Evolutionary conservation across 2,797 vertebrate species (phyloP).

Genomic region (Acrocephalus scirpaceus): DNA sequence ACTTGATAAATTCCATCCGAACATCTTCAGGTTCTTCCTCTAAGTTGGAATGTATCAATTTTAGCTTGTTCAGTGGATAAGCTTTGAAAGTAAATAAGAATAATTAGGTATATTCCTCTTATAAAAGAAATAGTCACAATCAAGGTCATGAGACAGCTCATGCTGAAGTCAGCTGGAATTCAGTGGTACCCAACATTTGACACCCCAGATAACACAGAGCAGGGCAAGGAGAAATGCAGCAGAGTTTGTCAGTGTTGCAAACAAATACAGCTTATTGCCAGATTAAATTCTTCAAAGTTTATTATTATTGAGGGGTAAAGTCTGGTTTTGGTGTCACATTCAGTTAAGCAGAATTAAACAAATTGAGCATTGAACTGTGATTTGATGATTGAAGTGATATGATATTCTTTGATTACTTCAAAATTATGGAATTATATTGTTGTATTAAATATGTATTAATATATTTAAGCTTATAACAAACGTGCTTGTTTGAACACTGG

Average conservation of each 20-base stretch:
- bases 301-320: not conserved
- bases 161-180: not conserved
- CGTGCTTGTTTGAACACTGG: not conserved
- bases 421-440: not conserved
- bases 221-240: not conserved
- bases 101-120: not conserved
- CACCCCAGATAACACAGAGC: not conserved
- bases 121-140: not conserved
- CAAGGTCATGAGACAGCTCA: not conserved
- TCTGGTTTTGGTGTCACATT: not conserved
- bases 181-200: not conserved
- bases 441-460: not conserved
- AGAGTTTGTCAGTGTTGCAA: not conserved
- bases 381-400: not conserved
- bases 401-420: not conserved
- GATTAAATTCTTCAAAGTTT: not conserved
- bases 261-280: not conserved
- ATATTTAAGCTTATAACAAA: not conserved
- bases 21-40: conserved; percentile 93
- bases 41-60: conserved; percentile 89
- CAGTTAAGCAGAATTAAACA: not conserved
- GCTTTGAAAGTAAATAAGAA: conserved; percentile 73
- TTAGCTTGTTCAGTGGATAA: conserved; percentile 84
- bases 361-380: not conserved
- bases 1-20: conserved; percentile 86